Percentiles rank a stretch among this genome's conserved stretches.
These are phyloP conservation scores for Silurus glanis DNA, from an alignment of 2,113 vertebrate species.

Conservation along the genomic window DNA sequence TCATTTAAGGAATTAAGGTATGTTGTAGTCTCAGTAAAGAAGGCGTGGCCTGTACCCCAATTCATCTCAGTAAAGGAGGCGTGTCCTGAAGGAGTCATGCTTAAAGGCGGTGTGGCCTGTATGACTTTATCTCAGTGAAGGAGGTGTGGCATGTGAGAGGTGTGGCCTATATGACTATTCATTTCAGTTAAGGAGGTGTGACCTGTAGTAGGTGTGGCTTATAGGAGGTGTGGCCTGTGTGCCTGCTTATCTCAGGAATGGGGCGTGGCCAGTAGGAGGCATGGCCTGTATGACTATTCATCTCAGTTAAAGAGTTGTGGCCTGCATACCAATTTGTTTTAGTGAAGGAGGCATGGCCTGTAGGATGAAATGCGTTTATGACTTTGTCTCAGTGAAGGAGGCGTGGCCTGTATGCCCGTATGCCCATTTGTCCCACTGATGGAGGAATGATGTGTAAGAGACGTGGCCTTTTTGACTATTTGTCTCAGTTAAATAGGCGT, in stretches of 20 bases:
- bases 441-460: not conserved
- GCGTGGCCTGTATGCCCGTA: no score
- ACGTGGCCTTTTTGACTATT: not conserved
- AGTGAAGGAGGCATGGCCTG: not conserved
- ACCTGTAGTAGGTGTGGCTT: not conserved
- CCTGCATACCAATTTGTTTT: not conserved
- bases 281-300: not conserved
- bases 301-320: not conserved
- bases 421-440: no score
- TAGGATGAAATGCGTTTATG: no score
- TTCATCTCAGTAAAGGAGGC: not conserved
- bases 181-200: not conserved
- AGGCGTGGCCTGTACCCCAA: no score
- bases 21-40: not conserved
- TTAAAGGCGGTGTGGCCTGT: no score
- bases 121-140: no score
- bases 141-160: not conserved
- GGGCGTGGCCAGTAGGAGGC: not conserved
- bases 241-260: not conserved
- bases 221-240: not conserved
- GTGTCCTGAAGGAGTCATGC: not conserved
- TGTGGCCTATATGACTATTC: not conserved
- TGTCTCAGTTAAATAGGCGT: not conserved
- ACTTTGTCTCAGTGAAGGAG: no score
- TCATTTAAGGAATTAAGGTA: not conserved